These are phyloP conservation scores for Junonia oenone DNA, from an alignment of 2,888 invertebrate species.

Conservation along the genomic window DNA sequence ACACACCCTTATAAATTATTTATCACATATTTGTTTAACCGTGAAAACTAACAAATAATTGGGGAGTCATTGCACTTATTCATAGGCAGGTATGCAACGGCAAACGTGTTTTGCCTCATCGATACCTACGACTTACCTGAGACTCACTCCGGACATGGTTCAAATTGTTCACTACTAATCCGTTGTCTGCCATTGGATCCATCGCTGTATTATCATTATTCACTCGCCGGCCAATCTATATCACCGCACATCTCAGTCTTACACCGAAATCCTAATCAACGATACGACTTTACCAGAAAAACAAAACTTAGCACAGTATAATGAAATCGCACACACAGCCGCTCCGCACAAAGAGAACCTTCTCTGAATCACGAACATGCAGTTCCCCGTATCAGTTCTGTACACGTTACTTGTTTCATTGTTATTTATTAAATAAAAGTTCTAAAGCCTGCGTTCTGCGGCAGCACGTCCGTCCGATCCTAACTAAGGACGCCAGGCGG, in stretches of 20 bases:
- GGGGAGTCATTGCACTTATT: conserved; percentile 69
- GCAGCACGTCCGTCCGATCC: conserved; percentile 56
- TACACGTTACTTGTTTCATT: conserved; percentile 21
- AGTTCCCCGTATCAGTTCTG: conserved; percentile 38
- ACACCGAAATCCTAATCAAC: conserved; percentile 17
- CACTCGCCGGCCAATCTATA: conserved; percentile 36
- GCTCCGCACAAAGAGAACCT: conserved; percentile 40
- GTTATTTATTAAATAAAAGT: conserved; percentile 33
- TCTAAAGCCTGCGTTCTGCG: conserved; percentile 38
- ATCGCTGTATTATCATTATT: conserved; percentile 61
- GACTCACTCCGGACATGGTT: conserved; percentile 74
- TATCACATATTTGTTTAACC: conserved; percentile 22
- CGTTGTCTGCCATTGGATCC: conserved; percentile 74
- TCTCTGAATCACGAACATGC: conserved; percentile 37
- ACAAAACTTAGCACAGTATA: conserved; percentile 37
- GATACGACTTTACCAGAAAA: conserved; percentile 14
- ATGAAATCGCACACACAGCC: conserved; percentile 37
- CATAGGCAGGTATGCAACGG: conserved; percentile 65
- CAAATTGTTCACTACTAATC: conserved; percentile 73
- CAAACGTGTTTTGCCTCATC: conserved; percentile 70
- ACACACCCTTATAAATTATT: background rate
- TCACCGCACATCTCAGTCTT: conserved; percentile 48
- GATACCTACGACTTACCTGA: conserved; percentile 71
- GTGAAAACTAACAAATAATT: conserved; percentile 48
- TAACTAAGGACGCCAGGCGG: conserved; percentile 76